phyloP scores from a whole-genome alignment of 2,797 vertebrate genomes.

The Lepilemur ruficaudatus region DNA sequence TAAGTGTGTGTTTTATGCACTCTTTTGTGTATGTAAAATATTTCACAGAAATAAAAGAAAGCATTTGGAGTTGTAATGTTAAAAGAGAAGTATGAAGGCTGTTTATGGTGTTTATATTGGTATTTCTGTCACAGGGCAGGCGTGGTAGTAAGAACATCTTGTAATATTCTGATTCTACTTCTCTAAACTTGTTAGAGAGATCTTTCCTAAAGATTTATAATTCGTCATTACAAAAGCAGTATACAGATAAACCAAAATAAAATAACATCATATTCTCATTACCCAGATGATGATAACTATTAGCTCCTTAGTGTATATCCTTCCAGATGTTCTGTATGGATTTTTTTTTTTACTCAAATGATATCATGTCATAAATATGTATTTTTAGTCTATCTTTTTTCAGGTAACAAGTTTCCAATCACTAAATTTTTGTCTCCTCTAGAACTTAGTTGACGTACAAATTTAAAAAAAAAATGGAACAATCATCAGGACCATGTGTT shows the following conservation, averaged over 20 bases:
- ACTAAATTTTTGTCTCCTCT: neutral
- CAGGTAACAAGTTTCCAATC: neutral
- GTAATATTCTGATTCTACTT: neutral
- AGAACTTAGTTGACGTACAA: neutral
- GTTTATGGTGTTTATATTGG: neutral
- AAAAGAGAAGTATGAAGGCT: neutral
- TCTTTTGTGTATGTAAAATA: constrained; percentile 8
- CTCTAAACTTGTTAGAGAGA: neutral
- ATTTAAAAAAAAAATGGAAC: neutral
- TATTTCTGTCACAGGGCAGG: neutral
- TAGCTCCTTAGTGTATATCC: neutral
- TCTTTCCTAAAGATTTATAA: constrained; percentile 31
- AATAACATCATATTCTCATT: neutral
- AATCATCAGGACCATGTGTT: neutral
- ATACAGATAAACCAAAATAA: neutral
- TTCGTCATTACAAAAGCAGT: neutral
- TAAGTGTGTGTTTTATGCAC: neutral
- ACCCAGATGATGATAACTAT: neutral
- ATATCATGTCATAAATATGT: neutral
- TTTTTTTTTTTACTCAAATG: neutral
- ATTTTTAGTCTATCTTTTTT: neutral
- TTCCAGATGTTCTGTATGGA: neutral
- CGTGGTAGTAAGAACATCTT: neutral
- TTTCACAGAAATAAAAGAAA: neutral
- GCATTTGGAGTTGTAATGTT: neutral